Base-by-base conservation (phyloP, 2,113 vertebrate genomes). In the Gymnorhina tibicen region DNA sequence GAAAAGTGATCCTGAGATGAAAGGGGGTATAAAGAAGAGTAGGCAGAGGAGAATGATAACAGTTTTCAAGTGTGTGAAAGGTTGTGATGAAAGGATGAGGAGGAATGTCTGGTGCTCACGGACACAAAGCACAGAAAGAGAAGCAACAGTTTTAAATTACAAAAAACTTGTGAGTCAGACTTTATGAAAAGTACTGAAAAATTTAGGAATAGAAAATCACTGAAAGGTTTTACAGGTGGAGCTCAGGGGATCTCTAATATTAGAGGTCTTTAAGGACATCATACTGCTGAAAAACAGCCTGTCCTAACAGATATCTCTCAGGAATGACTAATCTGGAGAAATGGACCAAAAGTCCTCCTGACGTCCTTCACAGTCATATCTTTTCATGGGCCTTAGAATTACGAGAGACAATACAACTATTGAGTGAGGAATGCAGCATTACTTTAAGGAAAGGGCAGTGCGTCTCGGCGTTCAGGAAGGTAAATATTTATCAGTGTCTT, bases 401-500 rank as follows among this genome's bases (percentile, higher is more conserved):
- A 52, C 46, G 82, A 55, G 19, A 83, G 46, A 30, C 23, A 20
- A n/a, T 70, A 39, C 15, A 35, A 13, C 52, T 39, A 44, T 32
- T 21, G 69, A 77, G 37, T 22, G 47, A 58, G 18, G 89, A 70
- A 84, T 0, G 1, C 3, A 8, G 22, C 39, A 19, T 28, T 82
- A n/a, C 58, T 94, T 96, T 85, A 84, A 49, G 26, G 16, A 78
- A 92, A 84, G 42, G 37, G 10, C 44, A 95, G 16, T 22, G 35
- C 19, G 47, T 68, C 55, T 92, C 32, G 32, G 62, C 35, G 8
- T 91, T 94, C 10, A 14, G 67, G 66, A 90, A 94, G 41, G 42
- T 39, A 96, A 89, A 83, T 87, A 76, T 68, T 93, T 93, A 72
- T 74, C 75, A 56, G 39, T 78, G 56, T 64, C 52, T 93, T 87